phyloP scores from a whole-genome alignment of 2,797 vertebrate species.

The Trematomus bernacchii region DNA sequence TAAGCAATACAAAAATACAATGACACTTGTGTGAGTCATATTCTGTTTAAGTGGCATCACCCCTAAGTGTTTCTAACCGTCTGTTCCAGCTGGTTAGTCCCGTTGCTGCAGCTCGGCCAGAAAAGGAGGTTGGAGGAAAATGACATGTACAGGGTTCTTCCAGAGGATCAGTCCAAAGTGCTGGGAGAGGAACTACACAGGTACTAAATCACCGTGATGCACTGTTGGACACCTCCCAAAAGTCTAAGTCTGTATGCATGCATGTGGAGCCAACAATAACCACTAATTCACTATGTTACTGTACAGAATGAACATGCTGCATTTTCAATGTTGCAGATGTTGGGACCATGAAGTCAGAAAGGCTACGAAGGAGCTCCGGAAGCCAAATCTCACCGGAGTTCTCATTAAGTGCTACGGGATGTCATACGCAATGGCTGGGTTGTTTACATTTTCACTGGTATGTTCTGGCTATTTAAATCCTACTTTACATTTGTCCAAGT shows the following conservation, averaged over 20 bases:
- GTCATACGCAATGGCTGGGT: slow-evolving; percentile 87
- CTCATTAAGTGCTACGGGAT: slow-evolving; percentile 91
- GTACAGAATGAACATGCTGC: not conserved
- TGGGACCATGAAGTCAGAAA: slow-evolving; percentile 90
- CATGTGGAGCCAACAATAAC: no score
- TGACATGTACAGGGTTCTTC: slow-evolving; percentile 89
- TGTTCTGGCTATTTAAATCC: slow-evolving; percentile 14
- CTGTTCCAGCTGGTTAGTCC: slow-evolving; percentile 87
- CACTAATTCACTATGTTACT: no score
- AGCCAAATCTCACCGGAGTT: slow-evolving; percentile 88
- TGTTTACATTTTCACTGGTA: slow-evolving; percentile 90
- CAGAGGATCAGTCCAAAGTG: slow-evolving; percentile 55
- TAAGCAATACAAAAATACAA: no score
- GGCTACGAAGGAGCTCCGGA: slow-evolving; percentile 84
- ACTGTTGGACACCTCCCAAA: not conserved
- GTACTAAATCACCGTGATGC: slow-evolving; percentile 64
- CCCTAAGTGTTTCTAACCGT: not conserved
- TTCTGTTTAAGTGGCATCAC: not conserved
- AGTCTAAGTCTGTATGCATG: no score
- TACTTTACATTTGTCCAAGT: not conserved
- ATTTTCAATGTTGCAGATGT: slow-evolving; percentile 74
- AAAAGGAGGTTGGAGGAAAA: slow-evolving; percentile 88
- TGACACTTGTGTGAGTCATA: not conserved
- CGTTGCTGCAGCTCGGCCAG: slow-evolving; percentile 87
- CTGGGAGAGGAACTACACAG: slow-evolving; percentile 83